Percentiles rank a stretch among this genome's conserved stretches.
Conservation (phyloP, 2,888 invertebrate genomes). For the Aphidius colemani region DNA sequence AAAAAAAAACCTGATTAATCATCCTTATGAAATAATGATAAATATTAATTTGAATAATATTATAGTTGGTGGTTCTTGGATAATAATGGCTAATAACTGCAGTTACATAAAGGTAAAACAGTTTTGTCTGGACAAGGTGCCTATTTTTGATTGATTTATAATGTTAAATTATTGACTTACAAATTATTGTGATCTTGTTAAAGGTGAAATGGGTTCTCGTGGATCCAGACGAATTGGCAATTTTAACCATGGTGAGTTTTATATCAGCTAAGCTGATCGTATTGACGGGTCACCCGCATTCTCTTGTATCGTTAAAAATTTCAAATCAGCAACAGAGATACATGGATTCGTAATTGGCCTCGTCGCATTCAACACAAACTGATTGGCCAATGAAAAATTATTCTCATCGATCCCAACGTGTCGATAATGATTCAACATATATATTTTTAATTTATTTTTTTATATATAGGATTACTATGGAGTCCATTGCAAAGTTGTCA, state of each 20-base stretch:
- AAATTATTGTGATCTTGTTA: constrained; percentile 29
- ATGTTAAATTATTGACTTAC: constrained; percentile 33
- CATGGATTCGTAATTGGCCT: constrained; percentile 41
- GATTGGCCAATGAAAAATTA: constrained; percentile 45
- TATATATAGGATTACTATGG: neutral
- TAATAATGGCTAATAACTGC: too few relatives aligned
- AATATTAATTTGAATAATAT: too few relatives aligned
- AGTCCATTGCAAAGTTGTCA: neutral
- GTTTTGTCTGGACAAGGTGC: neutral
- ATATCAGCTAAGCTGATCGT: constrained; percentile 33
- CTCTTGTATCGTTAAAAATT: too few relatives aligned
- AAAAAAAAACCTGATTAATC: too few relatives aligned
- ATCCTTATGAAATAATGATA: too few relatives aligned
- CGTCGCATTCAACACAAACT: constrained; percentile 30
- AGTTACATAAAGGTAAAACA: too few relatives aligned
- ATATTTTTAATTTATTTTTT: neutral
- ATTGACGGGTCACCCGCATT: constrained; percentile 31
- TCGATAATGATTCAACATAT: constrained; percentile 37
- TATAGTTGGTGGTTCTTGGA: too few relatives aligned
- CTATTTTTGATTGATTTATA: constrained; percentile 33
- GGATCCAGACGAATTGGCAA: constrained; percentile 23
- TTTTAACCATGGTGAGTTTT: constrained; percentile 13
- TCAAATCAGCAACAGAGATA: too few relatives aligned
- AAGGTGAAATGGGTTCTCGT: constrained; percentile 24
- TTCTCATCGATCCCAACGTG: constrained; percentile 38